Conservation (phyloP, 2,888 invertebrate genomes). For the Tridacna gigas region DNA sequence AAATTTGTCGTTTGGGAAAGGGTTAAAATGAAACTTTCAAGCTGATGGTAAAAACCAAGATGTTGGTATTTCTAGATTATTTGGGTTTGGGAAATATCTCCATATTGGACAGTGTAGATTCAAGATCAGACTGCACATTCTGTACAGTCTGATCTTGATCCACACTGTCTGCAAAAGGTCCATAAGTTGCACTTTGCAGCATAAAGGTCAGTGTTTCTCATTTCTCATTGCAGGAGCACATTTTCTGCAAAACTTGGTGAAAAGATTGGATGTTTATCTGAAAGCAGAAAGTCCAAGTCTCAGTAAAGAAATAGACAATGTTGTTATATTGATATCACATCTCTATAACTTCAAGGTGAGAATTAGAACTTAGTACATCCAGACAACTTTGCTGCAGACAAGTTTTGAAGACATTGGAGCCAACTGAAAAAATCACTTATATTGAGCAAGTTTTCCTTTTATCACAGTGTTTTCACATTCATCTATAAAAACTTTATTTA, state of each 20-base stretch:
- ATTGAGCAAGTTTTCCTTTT: not conserved
- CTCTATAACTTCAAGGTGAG: constrained; percentile 94
- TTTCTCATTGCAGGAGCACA: constrained; percentile 85
- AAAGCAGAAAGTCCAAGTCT: constrained; percentile 85
- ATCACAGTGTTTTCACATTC: not conserved
- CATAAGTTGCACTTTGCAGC: too few relatives aligned
- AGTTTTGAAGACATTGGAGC: constrained; percentile 4
- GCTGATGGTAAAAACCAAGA: too few relatives aligned
- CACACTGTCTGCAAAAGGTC: too few relatives aligned
- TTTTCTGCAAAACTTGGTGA: constrained; percentile 91
- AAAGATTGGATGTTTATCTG: constrained; percentile 88
- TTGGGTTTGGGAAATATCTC: too few relatives aligned
- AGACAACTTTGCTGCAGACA: not conserved
- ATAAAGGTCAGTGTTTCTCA: not conserved
- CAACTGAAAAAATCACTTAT: constrained; percentile 2
- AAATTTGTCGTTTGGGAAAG: too few relatives aligned
- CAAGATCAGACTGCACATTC: too few relatives aligned
- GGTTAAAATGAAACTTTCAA: too few relatives aligned
- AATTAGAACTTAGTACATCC: not conserved
- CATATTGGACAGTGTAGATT: too few relatives aligned
- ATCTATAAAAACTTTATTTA: too few relatives aligned
- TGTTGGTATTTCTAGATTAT: too few relatives aligned
- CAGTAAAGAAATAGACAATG: constrained; percentile 93
- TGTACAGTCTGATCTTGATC: too few relatives aligned
- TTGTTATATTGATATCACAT: constrained; percentile 91